These are phyloP conservation scores for Phylloscopus collybita DNA, from an alignment of 2,797 vertebrate genomes.

Conservation along the genomic window DNA sequence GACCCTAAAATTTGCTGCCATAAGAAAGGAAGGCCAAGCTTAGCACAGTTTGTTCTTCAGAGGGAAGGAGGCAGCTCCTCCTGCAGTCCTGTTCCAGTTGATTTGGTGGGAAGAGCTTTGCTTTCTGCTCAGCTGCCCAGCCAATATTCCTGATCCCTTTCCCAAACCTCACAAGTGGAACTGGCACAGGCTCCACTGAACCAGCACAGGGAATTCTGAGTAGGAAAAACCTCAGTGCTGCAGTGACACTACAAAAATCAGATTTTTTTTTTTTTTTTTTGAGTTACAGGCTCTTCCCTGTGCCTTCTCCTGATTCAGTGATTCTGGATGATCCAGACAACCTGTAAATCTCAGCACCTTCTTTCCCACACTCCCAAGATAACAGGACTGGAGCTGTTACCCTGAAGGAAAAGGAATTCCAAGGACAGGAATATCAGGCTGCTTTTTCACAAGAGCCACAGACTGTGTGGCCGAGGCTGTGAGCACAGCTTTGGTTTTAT, in stretches of 20 bases:
- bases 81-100: neutral
- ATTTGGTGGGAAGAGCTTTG: neutral
- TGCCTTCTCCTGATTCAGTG: neutral
- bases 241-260: neutral
- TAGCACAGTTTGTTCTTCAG: neutral
- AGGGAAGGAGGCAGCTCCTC: neutral
- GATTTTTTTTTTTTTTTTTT: neutral
- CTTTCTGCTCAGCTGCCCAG: neutral
- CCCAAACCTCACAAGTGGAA: neutral
- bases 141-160: neutral
- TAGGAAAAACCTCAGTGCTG: neutral
- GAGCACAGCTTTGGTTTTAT: neutral
- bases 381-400: neutral
- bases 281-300: neutral
- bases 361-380: neutral
- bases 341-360: neutral
- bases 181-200: neutral
- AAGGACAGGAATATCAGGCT: neutral
- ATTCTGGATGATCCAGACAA: neutral
- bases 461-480: neutral
- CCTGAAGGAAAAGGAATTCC: neutral
- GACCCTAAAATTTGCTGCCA: neutral
- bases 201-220: neutral
- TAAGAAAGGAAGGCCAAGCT: neutral
- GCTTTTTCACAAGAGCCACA: neutral